Evolutionary conservation across 2,113 vertebrate genomes (phyloP), one percentile per base, ranked within the genome.

Genomic region (Panthera leo): DNA sequence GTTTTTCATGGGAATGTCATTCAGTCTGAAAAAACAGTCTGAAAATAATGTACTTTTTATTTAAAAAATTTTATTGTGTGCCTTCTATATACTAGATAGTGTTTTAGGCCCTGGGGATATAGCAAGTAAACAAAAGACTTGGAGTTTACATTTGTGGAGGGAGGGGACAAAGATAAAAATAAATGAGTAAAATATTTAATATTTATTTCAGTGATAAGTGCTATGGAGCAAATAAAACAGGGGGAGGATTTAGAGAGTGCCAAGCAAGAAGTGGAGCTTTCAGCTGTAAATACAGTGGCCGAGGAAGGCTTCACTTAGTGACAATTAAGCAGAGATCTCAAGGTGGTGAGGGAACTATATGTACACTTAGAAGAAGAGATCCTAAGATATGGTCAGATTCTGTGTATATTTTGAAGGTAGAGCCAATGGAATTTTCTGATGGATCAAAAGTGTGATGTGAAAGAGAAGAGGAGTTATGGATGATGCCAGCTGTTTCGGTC

Each of bases 401-500:
- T 86, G 6, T 88, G 5, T 85, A 71, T 95, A 65, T 85, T 95
- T 95, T 94, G 79, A 97, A 95, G 71, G 39, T 92, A 53, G 84
- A 93, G 21, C 68, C 70, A 95, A 0, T 83, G 31, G 58, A 79
- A 58, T 95, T 82, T 63, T 21, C 55, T 70, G 39, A 45, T 68
- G 36, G 48, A 53, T 71, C 42, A 95, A 34, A 91, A 86, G 55
- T 92, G 10, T 87, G 23, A 71, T 92, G 23, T 92, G 34, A 92
- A 86, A 73, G 53, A 86, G 76, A 63, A 42, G 61, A 63, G 1
- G 18, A 89, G 67, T 48, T 21, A 70, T 76, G 45, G 76, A 83
- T 93, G 63, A 29, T 80, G 78, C 27, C 25, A 55, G 1, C 34
- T 73, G 1, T 71, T 86, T 94, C 67, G 58, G 29, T 91, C 42